A percentile compares a stretch with the other conserved stretches of the same genome.
These are phyloP conservation scores for Hormaphis cornu DNA, from an alignment of 1,140 invertebrate species.

Conservation along the genomic window DNA sequence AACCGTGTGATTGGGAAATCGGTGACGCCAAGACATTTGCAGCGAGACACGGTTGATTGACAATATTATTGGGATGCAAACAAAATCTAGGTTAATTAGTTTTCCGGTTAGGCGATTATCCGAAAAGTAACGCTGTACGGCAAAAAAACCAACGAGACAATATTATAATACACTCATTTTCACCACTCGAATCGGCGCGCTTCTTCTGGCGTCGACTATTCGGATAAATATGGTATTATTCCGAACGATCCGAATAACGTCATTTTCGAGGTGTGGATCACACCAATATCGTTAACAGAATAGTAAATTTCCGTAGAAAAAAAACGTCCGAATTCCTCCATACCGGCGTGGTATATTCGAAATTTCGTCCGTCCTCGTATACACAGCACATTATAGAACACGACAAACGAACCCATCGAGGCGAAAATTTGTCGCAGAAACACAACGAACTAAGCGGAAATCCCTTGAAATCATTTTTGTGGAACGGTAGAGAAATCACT, in stretches of 20 bases:
- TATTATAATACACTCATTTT: not conserved
- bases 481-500: too few relatives aligned
- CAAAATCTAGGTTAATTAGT: constrained; percentile 15
- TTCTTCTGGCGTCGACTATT: not conserved
- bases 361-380: too few relatives aligned
- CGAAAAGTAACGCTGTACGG: not conserved
- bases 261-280: too few relatives aligned
- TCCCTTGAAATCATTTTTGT: too few relatives aligned
- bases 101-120: constrained; percentile 25
- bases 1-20: not conserved
- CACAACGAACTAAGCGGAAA: too few relatives aligned
- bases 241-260: not conserved
- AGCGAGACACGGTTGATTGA: not conserved
- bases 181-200: not conserved
- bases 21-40: not conserved
- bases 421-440: too few relatives aligned
- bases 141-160: not conserved
- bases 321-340: too few relatives aligned
- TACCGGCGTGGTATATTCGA: too few relatives aligned
- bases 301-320: too few relatives aligned
- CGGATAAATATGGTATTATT: constrained; percentile 7
- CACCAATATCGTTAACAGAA: too few relatives aligned
- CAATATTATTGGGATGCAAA: not conserved
- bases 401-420: too few relatives aligned
- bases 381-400: too few relatives aligned